These are phyloP conservation scores for Leptocoma aspasia DNA, from an alignment of 2,113 vertebrate species.

Conservation along the genomic window DNA sequence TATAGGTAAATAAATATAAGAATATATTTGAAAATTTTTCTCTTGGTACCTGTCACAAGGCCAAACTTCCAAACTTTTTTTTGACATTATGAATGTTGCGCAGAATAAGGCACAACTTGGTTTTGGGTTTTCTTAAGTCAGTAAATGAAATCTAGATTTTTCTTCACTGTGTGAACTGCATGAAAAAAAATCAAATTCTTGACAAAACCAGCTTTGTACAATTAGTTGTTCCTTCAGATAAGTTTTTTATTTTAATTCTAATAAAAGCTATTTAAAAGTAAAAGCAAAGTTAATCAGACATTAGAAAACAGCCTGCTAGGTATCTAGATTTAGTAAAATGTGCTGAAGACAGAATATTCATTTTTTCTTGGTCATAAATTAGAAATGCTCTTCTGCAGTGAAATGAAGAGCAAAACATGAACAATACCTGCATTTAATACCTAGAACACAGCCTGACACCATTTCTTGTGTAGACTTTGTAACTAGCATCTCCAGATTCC, in stretches of 20 bases:
- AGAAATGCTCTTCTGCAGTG: neutral
- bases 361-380: neutral
- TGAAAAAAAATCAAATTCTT: neutral
- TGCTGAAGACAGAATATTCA: neutral
- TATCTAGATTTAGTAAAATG: neutral
- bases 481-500: neutral
- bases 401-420: neutral
- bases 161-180: neutral
- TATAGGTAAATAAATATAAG: neutral
- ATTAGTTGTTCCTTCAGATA: neutral
- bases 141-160: neutral
- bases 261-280: neutral
- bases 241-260: neutral
- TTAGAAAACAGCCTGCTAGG: neutral
- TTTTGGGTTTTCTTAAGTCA: neutral
- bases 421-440: neutral
- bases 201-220: neutral
- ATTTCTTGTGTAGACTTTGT: neutral
- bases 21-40: neutral
- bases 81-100: rapidly evolving
- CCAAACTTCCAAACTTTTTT: neutral
- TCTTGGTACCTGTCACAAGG: neutral
- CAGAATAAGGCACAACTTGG: neutral
- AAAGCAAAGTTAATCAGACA: neutral
- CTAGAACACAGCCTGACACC: neutral